These are phyloP conservation scores for Spialia ferax DNA, from an alignment of 2,888 invertebrate species.

Conservation along the genomic window DNA sequence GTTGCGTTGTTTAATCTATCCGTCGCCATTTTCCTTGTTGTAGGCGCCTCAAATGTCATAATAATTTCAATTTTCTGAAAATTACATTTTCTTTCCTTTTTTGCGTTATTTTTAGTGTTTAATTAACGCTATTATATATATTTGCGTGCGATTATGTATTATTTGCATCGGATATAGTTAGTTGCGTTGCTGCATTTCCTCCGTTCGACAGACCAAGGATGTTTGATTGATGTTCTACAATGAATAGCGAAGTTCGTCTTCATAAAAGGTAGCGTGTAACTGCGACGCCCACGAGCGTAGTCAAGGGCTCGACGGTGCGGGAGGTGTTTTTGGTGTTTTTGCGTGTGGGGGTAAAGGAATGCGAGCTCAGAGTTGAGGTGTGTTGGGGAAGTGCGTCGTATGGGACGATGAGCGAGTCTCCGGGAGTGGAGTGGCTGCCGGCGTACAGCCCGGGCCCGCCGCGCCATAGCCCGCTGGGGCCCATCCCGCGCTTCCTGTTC, in stretches of 20 bases:
- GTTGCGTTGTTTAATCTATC: slow-evolving; percentile 46
- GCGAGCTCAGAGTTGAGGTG: slow-evolving; percentile 55
- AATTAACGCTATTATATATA: slow-evolving; percentile 57
- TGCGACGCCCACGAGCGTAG: slow-evolving; percentile 65
- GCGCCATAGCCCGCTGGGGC: slow-evolving; percentile 81
- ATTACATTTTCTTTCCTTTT: slow-evolving; percentile 78
- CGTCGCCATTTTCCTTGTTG: slow-evolving; percentile 85
- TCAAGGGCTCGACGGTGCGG: slow-evolving; percentile 56
- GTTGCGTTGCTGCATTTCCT: slow-evolving; percentile 62
- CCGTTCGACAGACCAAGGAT: slow-evolving; percentile 78
- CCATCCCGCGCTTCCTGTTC: slow-evolving; percentile 80
- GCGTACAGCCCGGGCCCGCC: slow-evolving; percentile 83
- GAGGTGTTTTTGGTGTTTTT: slow-evolving; percentile 53
- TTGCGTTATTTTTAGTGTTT: slow-evolving; percentile 71
- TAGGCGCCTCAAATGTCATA: slow-evolving; percentile 87
- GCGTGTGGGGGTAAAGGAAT: slow-evolving; percentile 40
- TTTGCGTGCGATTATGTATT: slow-evolving; percentile 59
- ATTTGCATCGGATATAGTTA: slow-evolving; percentile 52
- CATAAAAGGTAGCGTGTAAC: slow-evolving; percentile 75
- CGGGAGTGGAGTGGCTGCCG: slow-evolving; percentile 85
- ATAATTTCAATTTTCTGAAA: slow-evolving; percentile 81
- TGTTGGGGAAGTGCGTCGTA: slow-evolving; percentile 55
- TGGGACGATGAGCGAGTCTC: slow-evolving; percentile 83
- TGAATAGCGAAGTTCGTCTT: slow-evolving; percentile 72
- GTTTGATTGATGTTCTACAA: slow-evolving; percentile 74